Base-by-base conservation (phyloP, 2,888 invertebrate species). In the Melanotus villosus region DNA sequence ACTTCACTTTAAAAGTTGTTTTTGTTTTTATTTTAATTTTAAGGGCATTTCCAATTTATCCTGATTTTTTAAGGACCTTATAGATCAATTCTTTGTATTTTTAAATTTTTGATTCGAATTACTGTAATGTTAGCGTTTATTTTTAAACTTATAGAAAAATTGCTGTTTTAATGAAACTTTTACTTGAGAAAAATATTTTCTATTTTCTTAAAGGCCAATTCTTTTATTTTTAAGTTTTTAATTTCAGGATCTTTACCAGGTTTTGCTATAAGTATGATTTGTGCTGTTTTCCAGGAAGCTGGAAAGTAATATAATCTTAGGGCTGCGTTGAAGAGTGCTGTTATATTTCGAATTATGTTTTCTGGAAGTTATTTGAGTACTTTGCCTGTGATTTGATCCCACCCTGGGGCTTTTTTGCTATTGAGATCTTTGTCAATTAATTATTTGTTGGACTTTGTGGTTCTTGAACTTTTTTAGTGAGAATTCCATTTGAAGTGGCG, bases 181-280 rank as follows among this genome's bases (percentile, higher is more conserved):
- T n/a, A n/a, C n/a, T n/a, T n/a, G n/a, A n/a, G n/a, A n/a, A n/a
- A n/a, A n/a, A n/a, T n/a, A n/a, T n/a, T n/a, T n/a, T n/a, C n/a
- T n/a, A n/a, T n/a, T n/a, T n/a, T n/a, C n/a, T n/a, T n/a, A n/a
- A n/a, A n/a, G n/a, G n/a, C n/a, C n/a, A n/a, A n/a, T n/a, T n/a
- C n/a, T n/a, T n/a, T n/a, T n/a, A 30, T 30, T 9, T 30, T 7
- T 30, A 9, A 5, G n/a, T n/a, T n/a, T n/a, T n/a, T n/a, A n/a
- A n/a, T 45, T 19, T 45, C 10, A 45, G 45, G 19, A 45, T 16
- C 4, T 45, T 45, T 19, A 16, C 45, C 45, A 45, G 45, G 45
- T 45, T 45, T 45, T 45, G 19, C 19, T 45, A 45, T 45, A 10
- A 19, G 19, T 45, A 45, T n/a, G n/a, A n/a, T n/a, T n/a, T n/a